A percentile compares a stretch with the other conserved stretches of the same genome.
Evolutionary conservation across 2,113 vertebrate species (phyloP).

Genomic region (Etheostoma spectabile): DNA sequence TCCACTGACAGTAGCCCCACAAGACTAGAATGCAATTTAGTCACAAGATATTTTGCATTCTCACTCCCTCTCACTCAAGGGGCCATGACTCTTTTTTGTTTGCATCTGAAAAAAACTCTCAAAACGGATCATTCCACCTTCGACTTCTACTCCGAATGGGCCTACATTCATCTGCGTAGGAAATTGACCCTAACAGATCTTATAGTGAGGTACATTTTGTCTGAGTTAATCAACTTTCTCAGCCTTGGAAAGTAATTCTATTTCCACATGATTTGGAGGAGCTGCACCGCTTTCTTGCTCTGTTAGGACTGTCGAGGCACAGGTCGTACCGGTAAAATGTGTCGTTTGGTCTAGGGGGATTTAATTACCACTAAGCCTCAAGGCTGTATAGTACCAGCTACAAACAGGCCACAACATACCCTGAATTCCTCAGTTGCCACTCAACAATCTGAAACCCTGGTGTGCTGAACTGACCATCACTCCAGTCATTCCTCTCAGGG

Average conservation of each 20-base stretch:
- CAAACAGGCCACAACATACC: not conserved
- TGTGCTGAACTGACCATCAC: not conserved
- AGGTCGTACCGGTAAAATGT: not conserved
- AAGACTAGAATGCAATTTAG: not conserved
- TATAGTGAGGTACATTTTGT: not conserved
- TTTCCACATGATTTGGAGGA: slow-evolving; percentile 3
- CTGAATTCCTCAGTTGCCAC: not conserved
- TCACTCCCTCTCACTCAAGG: too few relatives aligned
- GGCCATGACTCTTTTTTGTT: not conserved
- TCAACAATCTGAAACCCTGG: not conserved
- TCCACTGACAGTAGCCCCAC: too few relatives aligned
- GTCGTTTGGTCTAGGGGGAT: not conserved
- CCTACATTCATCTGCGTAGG: too few relatives aligned
- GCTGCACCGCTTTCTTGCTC: not conserved
- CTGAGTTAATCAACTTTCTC: not conserved
- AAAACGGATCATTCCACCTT: not conserved
- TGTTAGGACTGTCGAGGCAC: not conserved
- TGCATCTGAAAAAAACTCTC: not conserved
- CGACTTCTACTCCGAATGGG: too few relatives aligned
- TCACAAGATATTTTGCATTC: not conserved
- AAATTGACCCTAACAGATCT: not conserved
- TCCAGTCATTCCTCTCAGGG: not conserved
- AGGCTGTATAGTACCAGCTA: not conserved
- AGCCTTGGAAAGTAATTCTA: slow-evolving; percentile 9
- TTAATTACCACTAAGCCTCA: not conserved